Evolutionary conservation across 2,797 vertebrate species (phyloP).

Genomic region (Pseudochaenichthys georgianus): DNA sequence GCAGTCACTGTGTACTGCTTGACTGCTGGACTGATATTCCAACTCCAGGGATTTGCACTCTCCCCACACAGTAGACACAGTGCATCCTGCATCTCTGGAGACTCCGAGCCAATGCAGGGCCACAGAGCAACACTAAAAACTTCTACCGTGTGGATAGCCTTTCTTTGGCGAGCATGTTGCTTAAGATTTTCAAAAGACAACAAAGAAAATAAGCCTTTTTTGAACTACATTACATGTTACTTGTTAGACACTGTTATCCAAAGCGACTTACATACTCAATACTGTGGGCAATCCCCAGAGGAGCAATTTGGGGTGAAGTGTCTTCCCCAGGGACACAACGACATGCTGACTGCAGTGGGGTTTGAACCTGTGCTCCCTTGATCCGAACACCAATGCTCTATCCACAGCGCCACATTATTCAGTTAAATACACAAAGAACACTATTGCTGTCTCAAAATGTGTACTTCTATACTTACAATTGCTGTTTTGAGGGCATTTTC

Average conservation of each 20-base stretch:
- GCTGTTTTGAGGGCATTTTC: no score
- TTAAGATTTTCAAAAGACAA: slow-evolving; percentile 25
- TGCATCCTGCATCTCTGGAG: slow-evolving; percentile 54
- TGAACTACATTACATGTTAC: not conserved
- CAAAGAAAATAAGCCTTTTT: slow-evolving; percentile 9
- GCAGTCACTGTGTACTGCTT: slow-evolving; percentile 37
- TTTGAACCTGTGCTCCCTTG: no score
- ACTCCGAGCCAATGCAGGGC: slow-evolving; percentile 31
- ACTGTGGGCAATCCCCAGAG: no score
- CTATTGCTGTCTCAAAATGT: not conserved
- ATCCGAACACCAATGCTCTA: no score
- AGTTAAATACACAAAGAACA: slow-evolving; percentile 10
- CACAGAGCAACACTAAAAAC: slow-evolving; percentile 42
- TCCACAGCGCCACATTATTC: not conserved
- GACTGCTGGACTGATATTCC: slow-evolving; percentile 40
- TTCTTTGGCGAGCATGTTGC: not conserved
- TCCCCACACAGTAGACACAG: slow-evolving; percentile 46
- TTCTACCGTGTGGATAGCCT: slow-evolving; percentile 10
- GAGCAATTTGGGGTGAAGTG: no score
- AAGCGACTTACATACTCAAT: no score
- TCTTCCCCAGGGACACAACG: no score
- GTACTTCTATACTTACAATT: no score
- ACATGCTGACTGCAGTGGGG: no score
- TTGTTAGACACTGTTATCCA: no score
- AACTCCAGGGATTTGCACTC: slow-evolving; percentile 47